phyloP scores from a whole-genome alignment of 2,888 invertebrate genomes.

The Drosophila algonquin region DNA sequence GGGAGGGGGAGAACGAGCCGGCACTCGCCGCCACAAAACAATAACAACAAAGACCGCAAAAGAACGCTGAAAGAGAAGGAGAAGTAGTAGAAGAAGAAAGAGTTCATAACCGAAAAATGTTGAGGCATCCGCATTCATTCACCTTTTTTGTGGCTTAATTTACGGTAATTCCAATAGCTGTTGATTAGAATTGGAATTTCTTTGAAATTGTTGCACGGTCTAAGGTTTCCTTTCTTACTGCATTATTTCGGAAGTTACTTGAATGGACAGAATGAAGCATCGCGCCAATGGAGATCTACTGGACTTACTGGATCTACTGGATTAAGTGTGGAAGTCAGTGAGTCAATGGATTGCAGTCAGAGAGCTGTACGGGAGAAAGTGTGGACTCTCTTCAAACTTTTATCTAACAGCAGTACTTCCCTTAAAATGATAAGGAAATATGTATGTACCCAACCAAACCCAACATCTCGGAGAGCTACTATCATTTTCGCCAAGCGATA shows the following conservation, averaged over 20 bases:
- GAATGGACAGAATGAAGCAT: background rate
- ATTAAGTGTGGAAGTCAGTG: too few relatives aligned
- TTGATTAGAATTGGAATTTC: background rate
- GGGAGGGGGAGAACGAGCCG: constrained; percentile 49
- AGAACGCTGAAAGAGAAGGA: constrained; percentile 43
- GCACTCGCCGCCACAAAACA: constrained; percentile 69
- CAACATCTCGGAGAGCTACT: background rate
- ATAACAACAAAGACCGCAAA: constrained; percentile 63
- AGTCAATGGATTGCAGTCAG: too few relatives aligned
- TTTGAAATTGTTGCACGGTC: background rate
- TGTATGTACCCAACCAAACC: background rate
- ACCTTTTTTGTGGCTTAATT: constrained; percentile 24
- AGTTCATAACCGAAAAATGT: constrained; percentile 49
- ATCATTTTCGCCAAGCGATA: constrained; percentile 25
- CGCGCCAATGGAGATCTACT: too few relatives aligned
- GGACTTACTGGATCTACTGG: background rate
- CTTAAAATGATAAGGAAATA: constrained; percentile 5
- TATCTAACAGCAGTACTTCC: background rate
- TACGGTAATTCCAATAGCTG: background rate
- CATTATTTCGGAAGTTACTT: background rate
- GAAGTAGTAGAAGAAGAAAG: constrained; percentile 35
- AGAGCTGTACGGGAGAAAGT: too few relatives aligned
- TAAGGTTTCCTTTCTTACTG: background rate
- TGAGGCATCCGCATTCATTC: constrained; percentile 43
- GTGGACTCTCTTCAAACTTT: too few relatives aligned